phyloP scores from a whole-genome alignment of 2,888 invertebrate genomes.

The Ochlodes sylvanus region DNA sequence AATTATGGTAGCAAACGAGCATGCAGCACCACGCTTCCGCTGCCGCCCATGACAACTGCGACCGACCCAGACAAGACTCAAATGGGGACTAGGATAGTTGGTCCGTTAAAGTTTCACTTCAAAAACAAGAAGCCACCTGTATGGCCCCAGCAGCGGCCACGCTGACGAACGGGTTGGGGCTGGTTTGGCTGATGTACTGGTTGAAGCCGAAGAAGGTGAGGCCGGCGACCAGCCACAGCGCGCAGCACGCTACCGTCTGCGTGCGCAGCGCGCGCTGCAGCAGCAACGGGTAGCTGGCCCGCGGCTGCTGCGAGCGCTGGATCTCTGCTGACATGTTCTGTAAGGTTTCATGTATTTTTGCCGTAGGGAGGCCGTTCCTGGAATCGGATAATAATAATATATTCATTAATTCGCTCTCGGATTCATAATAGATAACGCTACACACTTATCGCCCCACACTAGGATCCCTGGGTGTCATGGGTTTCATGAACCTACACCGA shows the following conservation, averaged over 20 bases:
- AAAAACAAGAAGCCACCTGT: no score
- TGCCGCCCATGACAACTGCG: no score
- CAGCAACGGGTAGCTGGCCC: conserved; percentile 86
- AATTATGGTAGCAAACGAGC: no score
- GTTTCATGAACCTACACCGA: no score
- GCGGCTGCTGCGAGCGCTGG: conserved; percentile 51
- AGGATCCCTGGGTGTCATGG: no score
- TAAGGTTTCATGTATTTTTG: conserved; percentile 74
- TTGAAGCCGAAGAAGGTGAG: conserved; percentile 94
- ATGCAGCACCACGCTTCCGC: no score
- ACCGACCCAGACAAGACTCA: no score
- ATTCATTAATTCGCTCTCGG: no score
- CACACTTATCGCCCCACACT: no score
- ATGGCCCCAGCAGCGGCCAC: conserved; percentile 87
- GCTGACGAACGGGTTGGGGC: conserved; percentile 92
- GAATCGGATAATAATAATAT: conserved; percentile 35
- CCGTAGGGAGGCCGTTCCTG: conserved; percentile 80
- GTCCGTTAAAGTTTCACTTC: no score
- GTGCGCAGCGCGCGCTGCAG: conserved; percentile 86
- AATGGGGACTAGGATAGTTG: no score
- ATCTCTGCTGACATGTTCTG: conserved; percentile 62
- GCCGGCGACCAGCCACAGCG: conserved; percentile 93
- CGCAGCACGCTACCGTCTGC: conserved; percentile 87
- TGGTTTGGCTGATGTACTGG: conserved; percentile 92
- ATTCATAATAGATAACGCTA: no score